phyloP scores from a whole-genome alignment of 2,888 invertebrate species.

The Cataglyphis albicans region DNA sequence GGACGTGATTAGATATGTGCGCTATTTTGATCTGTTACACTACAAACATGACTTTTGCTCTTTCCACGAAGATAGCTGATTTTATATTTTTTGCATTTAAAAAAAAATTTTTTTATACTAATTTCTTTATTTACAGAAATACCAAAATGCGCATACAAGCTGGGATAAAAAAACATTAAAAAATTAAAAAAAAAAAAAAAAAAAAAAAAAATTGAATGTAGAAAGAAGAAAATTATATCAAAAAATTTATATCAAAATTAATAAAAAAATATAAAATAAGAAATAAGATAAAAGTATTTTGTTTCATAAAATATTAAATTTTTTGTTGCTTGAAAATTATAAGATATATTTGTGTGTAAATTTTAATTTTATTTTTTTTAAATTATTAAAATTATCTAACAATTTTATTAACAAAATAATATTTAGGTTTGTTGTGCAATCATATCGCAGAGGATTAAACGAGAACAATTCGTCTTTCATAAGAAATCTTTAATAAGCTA shows the following conservation, averaged over 20 bases:
- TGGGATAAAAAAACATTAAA: not conserved
- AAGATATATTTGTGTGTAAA: not conserved
- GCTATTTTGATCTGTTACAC: not conserved
- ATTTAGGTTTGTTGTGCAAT: not conserved
- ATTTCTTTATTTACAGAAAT: not conserved
- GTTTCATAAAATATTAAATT: not conserved
- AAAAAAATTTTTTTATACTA: not conserved
- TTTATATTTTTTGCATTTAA: not conserved
- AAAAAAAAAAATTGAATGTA: not conserved
- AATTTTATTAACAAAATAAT: not conserved
- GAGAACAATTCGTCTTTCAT: not conserved
- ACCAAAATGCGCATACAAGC: not conserved
- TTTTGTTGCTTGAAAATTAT: not conserved
- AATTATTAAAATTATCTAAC: slow-evolving; percentile 8
- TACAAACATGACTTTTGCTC: not conserved
- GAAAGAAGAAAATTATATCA: not conserved
- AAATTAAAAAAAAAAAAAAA: not conserved
- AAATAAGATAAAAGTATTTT: slow-evolving; percentile 4
- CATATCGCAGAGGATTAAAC: not conserved
- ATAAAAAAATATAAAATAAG: not conserved
- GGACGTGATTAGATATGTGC: not conserved
- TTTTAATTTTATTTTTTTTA: not conserved
- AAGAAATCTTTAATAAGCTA: not conserved
- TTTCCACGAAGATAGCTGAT: not conserved
- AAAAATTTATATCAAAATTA: not conserved